Evolutionary conservation across 2,113 vertebrate species (phyloP), one percentile per base, ranked within the genome.

Genomic region (Cnemophilus loriae): DNA sequence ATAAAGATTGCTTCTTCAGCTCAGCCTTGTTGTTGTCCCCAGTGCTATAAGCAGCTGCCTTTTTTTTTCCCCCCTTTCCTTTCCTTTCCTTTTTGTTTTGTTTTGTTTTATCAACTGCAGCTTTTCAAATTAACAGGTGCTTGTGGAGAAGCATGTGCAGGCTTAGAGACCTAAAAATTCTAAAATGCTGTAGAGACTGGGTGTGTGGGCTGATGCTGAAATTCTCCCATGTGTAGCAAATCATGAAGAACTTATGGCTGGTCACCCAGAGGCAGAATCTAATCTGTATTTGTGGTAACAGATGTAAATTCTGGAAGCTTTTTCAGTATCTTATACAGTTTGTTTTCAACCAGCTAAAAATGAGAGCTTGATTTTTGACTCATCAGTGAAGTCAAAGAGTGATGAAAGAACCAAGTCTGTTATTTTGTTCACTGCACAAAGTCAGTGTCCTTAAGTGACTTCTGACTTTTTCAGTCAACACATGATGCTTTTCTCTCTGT

Each of bases 281-380:
- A 61, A 63, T 92, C 68, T 68, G 42, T 74, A 10, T 93, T 83
- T 79, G 42, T 68, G 60, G 24, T 56, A 75, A 70, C 37, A 89
- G 59, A 86, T 90, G 71, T 70, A 74, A 90, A 93, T 74, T 84
- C 86, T 92, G 86, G 80, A 93, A 95, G 64, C 37, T 74, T 93
- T 88, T 90, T 23, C 52, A 44, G 30, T 57, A 28, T 67, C 61
- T 94, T 77, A 4, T 13, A 3, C 13, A 59, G 46, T 84, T 90
- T 86, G 70, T 64, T 95, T 93, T 56, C 41, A 82, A 63, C 56
- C 85, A 87, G 30, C 52, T 91, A 17, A 89, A 96, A 93, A 91
- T 69, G 73, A 39, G 67, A 81, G 50, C 56, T 63, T 84, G 86
- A 63, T 95, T 93, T 94, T 93, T 81, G 60, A 93, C 67, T 95